phyloP scores from a whole-genome alignment of 2,797 vertebrate genomes.

The Emydoidea blandingii region DNA sequence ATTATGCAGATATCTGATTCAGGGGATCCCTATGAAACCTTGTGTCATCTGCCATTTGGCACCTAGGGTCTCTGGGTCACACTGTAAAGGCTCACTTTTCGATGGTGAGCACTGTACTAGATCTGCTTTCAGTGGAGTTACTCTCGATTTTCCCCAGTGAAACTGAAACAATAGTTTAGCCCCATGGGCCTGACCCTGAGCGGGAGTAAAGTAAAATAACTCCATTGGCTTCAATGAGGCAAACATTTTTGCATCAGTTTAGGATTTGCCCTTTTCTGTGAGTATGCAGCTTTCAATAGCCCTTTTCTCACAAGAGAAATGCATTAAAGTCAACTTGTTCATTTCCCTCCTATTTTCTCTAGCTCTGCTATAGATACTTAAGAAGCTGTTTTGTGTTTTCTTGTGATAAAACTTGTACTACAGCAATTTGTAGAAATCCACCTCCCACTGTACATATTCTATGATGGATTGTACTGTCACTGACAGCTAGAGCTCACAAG shows the following conservation, averaged over 20 bases:
- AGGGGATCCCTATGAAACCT: not conserved
- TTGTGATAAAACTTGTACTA: not conserved
- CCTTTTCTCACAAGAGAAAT: not conserved
- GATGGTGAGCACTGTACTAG: not conserved
- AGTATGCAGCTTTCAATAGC: not conserved
- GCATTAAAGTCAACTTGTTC: not conserved
- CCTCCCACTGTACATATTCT: not conserved
- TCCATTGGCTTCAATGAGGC: not conserved
- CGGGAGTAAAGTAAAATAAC: not conserved
- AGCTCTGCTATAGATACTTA: not conserved
- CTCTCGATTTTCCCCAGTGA: not conserved
- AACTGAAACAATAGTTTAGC: not conserved
- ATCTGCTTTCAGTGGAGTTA: not conserved
- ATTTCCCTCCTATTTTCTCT: slow-evolving; percentile 28
- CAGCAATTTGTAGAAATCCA: slow-evolving; percentile 22
- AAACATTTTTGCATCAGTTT: not conserved
- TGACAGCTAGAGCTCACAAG: slow-evolving; percentile 1
- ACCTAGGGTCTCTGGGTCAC: not conserved
- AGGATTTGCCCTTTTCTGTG: rapidly evolving
- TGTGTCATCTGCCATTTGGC: not conserved
- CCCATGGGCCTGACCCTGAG: not conserved
- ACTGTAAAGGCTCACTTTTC: not conserved
- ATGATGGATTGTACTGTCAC: not conserved
- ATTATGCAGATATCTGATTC: not conserved
- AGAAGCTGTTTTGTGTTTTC: not conserved